phyloP scores from a whole-genome alignment of 2,888 invertebrate species.

The Cephus pulcher region DNA sequence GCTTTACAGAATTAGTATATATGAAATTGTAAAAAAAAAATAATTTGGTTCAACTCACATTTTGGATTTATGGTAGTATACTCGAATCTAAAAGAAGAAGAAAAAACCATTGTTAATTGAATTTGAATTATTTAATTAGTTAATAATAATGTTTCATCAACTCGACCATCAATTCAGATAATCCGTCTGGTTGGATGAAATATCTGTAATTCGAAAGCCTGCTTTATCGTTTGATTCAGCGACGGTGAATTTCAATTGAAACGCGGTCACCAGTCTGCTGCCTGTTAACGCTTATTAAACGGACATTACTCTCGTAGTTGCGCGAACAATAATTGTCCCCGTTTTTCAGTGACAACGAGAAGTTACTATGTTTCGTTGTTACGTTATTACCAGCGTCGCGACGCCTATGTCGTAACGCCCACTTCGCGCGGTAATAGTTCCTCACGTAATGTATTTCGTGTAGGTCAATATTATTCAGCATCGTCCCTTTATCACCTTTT shows the following conservation, averaged over 20 bases:
- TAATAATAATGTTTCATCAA: neutral
- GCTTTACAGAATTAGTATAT: no score
- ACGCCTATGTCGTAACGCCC: neutral
- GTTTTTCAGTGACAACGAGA: constrained; percentile 6
- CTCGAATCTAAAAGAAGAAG: neutral
- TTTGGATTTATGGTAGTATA: neutral
- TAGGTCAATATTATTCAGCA: neutral
- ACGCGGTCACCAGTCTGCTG: constrained; percentile 11
- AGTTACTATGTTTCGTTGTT: neutral
- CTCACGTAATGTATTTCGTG: neutral
- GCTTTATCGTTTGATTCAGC: neutral
- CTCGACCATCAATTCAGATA: neutral
- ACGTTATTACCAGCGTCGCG: neutral
- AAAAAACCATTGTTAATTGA: neutral
- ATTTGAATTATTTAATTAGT: neutral
- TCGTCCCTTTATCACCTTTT: neutral
- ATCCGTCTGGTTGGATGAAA: neutral
- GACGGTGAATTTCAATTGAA: constrained; percentile 13
- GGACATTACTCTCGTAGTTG: constrained; percentile 14
- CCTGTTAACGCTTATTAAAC: constrained; percentile 16
- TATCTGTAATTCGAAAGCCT: neutral
- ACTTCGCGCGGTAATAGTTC: neutral
- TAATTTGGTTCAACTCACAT: neutral
- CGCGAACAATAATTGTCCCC: neutral
- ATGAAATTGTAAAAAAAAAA: no score